These are phyloP conservation scores for Diachrysia chrysitis DNA, from an alignment of 2,888 invertebrate species.

Conservation along the genomic window DNA sequence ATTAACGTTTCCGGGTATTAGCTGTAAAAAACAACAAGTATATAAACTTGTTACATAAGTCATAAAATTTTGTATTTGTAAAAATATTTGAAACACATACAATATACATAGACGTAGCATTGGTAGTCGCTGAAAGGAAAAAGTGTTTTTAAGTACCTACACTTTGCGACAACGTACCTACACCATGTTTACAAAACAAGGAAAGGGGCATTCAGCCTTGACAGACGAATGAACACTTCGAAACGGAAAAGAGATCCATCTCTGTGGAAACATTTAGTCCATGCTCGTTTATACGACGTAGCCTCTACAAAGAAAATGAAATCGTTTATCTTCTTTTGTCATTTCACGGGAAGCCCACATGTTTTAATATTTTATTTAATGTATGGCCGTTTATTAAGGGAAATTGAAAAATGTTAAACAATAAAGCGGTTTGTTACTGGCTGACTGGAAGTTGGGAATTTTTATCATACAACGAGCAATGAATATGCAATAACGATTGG, in stretches of 20 bases:
- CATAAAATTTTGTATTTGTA: not conserved
- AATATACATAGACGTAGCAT: conserved; percentile 29
- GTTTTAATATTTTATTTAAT: conserved; percentile 57
- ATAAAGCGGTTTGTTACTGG: conserved; percentile 53
- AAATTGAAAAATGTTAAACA: conserved; percentile 55
- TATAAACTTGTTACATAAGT: conserved; percentile 8
- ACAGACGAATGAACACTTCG: conserved; percentile 31
- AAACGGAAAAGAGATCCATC: conserved; percentile 39
- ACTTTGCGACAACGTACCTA: conserved; percentile 23
- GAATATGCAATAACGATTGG: conserved; percentile 35
- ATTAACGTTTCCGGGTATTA: conserved; percentile 93
- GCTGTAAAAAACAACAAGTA: conserved; percentile 84
- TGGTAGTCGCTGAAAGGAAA: conserved; percentile 18
- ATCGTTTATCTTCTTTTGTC: conserved; percentile 62
- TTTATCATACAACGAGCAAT: conserved; percentile 27
- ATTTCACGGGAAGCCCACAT: conserved; percentile 50
- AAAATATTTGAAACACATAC: conserved; percentile 12
- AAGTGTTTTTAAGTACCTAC: conserved; percentile 29
- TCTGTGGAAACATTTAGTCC: conserved; percentile 50
- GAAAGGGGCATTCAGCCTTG: conserved; percentile 36
- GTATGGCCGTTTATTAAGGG: conserved; percentile 47
- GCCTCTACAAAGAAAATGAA: conserved; percentile 57
- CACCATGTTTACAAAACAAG: conserved; percentile 37
- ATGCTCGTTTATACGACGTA: conserved; percentile 41
- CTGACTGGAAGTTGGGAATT: conserved; percentile 34